Percentiles rank a stretch among this genome's conserved stretches.
These are phyloP conservation scores for Cyrtonyx montezumae DNA, from an alignment of 2,113 vertebrate genomes.

Conservation along the genomic window DNA sequence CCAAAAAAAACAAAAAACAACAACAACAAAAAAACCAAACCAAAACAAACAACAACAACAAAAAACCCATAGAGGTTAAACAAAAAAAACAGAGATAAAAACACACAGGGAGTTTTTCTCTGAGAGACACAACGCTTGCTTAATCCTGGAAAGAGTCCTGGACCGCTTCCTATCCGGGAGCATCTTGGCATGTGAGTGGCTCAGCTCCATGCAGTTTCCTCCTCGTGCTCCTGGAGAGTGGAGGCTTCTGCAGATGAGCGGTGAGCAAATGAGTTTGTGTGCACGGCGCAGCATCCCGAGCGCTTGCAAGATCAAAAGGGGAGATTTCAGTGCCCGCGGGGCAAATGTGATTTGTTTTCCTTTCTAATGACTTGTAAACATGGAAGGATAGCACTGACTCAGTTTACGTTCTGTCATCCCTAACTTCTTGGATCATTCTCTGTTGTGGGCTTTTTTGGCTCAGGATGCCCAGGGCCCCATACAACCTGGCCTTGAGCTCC, in stretches of 20 bases:
- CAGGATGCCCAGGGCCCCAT: no score
- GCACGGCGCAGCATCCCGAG: background rate
- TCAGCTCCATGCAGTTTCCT: background rate
- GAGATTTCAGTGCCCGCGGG: background rate
- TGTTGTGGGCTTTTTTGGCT: background rate
- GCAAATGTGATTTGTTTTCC: background rate
- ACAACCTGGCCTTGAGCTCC: no score
- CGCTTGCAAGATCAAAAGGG: background rate
- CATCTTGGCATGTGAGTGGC: background rate
- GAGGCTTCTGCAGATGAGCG: background rate
- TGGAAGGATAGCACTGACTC: background rate
- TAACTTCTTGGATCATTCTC: background rate
- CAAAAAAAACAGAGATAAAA: fast-evolving
- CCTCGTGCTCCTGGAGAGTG: background rate
- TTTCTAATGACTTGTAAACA: background rate
- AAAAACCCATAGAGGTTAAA: no score
- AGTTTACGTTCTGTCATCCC: background rate
- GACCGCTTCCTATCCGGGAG: background rate
- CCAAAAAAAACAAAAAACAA: no score
- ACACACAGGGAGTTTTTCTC: background rate
- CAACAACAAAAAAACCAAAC: no score
- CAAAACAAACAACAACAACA: background rate
- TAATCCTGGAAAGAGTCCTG: background rate
- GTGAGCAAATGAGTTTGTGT: background rate
- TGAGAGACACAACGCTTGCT: background rate